Conservation (phyloP, 2,888 invertebrate genomes). For the Cerceris rybyensis region DNA sequence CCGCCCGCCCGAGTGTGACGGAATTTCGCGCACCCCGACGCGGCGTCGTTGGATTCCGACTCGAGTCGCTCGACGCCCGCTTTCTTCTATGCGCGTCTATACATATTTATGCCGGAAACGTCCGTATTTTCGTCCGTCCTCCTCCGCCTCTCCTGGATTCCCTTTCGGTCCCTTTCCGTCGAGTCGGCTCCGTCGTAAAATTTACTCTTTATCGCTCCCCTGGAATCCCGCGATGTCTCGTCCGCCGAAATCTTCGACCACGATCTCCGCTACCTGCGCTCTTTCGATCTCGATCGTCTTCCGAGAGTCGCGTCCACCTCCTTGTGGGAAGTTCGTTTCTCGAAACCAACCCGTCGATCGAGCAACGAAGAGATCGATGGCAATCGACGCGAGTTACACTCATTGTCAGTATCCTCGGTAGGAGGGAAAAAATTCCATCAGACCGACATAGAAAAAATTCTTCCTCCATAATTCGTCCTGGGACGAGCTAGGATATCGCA, state of each 20-base stretch:
- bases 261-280: conserved; percentile 49
- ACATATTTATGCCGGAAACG: conserved; percentile 52
- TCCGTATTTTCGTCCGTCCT: conserved; percentile 19
- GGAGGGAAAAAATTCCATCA: too few species aligned
- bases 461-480: too few species aligned
- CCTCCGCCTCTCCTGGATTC: conserved; percentile 5
- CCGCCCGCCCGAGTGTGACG: too few species aligned
- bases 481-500: too few species aligned
- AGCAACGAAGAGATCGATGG: too few species aligned
- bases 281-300: conserved; percentile 4
- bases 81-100: conserved; percentile 16
- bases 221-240: conserved; percentile 13
- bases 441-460: too few species aligned
- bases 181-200: conserved; percentile 52
- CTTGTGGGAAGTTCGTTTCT: background rate
- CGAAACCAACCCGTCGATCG: background rate
- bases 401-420: too few species aligned
- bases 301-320: background rate
- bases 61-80: background rate
- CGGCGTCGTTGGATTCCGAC: conserved; percentile 13
- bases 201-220: conserved; percentile 49
- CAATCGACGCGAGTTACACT: too few species aligned
- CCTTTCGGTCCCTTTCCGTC: conserved; percentile 1
- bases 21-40: background rate
- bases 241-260: conserved; percentile 38